phyloP scores from a whole-genome alignment of 2,797 vertebrate species.

The Galagoides demidoff region DNA sequence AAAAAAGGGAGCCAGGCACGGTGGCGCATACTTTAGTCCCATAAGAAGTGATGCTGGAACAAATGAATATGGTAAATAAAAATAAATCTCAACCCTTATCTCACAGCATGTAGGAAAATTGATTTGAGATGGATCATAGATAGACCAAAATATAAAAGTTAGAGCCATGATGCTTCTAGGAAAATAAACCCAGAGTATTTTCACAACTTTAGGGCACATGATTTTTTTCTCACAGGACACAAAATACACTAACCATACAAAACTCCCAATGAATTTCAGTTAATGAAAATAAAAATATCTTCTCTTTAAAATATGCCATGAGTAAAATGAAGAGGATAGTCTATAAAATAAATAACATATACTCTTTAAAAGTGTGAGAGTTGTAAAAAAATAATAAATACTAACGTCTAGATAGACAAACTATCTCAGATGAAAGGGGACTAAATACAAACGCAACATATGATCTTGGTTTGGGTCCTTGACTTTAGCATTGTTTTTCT shows the following conservation, averaged over 20 bases:
- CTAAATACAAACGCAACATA: neutral
- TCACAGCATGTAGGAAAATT: conserved; percentile 7
- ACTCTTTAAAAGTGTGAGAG: neutral
- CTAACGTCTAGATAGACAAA: neutral
- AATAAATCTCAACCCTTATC: neutral
- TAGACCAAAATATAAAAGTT: neutral
- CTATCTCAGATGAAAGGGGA: neutral
- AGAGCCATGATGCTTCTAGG: neutral
- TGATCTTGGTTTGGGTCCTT: neutral
- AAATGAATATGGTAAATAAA: neutral
- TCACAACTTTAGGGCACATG: neutral
- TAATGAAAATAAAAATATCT: neutral
- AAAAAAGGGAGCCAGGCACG: neutral
- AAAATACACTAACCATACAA: neutral
- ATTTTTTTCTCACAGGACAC: neutral
- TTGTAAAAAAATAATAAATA: neutral
- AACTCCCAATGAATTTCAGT: neutral
- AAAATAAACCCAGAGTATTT: neutral
- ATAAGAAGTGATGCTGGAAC: neutral
- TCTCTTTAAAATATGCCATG: neutral
- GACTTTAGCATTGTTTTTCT: neutral
- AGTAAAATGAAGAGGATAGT: neutral
- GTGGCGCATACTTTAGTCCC: too few species aligned
- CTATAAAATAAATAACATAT: neutral
- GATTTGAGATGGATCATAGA: neutral